Evolutionary conservation across 2,888 invertebrate species (phyloP), one percentile per base, ranked within the genome.

Genomic region (Agriopis marginaria): DNA sequence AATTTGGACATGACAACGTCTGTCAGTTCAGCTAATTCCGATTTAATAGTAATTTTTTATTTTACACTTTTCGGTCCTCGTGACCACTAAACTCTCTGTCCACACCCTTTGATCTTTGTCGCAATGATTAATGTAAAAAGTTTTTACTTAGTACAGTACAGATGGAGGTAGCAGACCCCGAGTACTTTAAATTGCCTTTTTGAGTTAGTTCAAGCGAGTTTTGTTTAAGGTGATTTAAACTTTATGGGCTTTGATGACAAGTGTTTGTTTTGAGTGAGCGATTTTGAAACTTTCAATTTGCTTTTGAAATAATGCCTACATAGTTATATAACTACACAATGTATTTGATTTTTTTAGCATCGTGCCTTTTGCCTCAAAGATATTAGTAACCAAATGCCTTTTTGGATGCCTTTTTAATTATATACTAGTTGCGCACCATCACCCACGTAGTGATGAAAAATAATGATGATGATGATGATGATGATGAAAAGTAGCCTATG

Each of bases 71-170:
- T 63, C 58, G 49, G 55, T 70, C 70, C 63, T 59, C n/a, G 2
- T 9, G n/a, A 44, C 32, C 11, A 5, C 42, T 14, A 40, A 69
- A 53, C n/a, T 49, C 45, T 61, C 62, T 69, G 71, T 75, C 70
- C 67, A 50, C 73, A 70, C 71, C 70, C 68, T 74, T 70, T 72
- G 76, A 76, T 72, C 73, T 69, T 72, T 74, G 75, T 75, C 75
- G 61, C 69, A n/a, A 68, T 77, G 77, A 77, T 76, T 73, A 72
- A 77, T 77, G 74, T 55, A 71, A 63, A 71, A 76, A 76, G 59
- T 77, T 77, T n/a, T 12, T 51, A 63, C 68, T 58, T 56, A 66
- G 65, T 64, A 50, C 68, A 66, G 65, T 64, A 50, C 68, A 65
- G 70, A 71, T 71, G 70, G 58, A 68, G 56, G 68, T 62, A 70